Conservation (phyloP, 2,888 invertebrate species). For the Herminia tarsipennalis region DNA sequence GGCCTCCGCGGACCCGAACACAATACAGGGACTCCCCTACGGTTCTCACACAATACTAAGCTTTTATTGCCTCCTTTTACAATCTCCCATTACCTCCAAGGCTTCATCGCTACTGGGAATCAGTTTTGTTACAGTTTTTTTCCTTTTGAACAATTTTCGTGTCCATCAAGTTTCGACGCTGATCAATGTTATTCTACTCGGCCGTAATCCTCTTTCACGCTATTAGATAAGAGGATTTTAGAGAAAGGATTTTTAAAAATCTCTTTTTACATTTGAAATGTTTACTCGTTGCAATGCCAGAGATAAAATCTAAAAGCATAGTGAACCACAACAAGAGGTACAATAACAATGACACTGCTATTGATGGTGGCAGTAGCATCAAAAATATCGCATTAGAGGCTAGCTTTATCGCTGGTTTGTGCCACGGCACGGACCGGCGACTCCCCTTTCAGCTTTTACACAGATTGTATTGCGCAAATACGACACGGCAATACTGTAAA, state of each 20-base stretch:
- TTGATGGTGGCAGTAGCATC: constrained; percentile 58
- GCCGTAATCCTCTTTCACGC: constrained; percentile 47
- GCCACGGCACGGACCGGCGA: constrained; percentile 46
- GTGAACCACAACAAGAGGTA: constrained; percentile 25
- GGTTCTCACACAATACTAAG: constrained; percentile 83
- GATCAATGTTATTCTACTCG: constrained; percentile 56
- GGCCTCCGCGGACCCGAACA: constrained; percentile 78
- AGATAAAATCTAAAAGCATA: constrained; percentile 37
- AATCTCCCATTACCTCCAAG: constrained; percentile 84
- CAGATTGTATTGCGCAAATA: constrained; percentile 78
- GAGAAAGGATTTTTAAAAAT: constrained; percentile 27
- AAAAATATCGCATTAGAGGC: constrained; percentile 71
- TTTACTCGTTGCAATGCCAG: constrained; percentile 28
- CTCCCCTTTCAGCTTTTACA: constrained; percentile 69
- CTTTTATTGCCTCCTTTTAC: constrained; percentile 86
- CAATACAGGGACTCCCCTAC: constrained; percentile 81
- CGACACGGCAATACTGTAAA: constrained; percentile 73
- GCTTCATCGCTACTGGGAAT: constrained; percentile 78
- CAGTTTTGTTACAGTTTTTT: constrained; percentile 81
- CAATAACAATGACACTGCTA: constrained; percentile 49
- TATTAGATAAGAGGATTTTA: constrained; percentile 46
- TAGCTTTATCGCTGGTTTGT: constrained; percentile 60
- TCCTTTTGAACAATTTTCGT: constrained; percentile 73
- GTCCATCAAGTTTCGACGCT: constrained; percentile 66
- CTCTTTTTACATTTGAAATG: constrained; percentile 14